Evolutionary conservation across 2,797 vertebrate genomes (phyloP).

Genomic region (Xyrichtys novacula): DNA sequence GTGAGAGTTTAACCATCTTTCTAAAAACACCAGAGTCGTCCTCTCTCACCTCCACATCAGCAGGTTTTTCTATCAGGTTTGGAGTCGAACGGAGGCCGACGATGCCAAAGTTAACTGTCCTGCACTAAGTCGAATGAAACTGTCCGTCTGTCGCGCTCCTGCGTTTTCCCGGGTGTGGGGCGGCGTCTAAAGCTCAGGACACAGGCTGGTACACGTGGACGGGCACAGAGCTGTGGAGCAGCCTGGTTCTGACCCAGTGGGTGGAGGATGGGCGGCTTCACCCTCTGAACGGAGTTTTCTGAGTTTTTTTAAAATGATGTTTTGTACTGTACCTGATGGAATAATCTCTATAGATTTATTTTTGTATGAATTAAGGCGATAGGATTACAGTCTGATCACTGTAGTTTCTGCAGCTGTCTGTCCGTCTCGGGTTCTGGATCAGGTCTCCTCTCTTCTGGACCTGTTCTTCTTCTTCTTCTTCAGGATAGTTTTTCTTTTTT

Average conservation of each 20-base stretch:
- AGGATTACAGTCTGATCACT: constrained; percentile 79
- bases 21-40: background rate
- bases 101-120: constrained; percentile 59
- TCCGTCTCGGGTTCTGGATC: constrained; percentile 41
- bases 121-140: constrained; percentile 32
- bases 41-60: background rate
- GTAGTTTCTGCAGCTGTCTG: constrained; percentile 66
- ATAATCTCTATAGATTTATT: constrained; percentile 81
- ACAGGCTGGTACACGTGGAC: constrained; percentile 33
- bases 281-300: constrained; percentile 52
- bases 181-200: constrained; percentile 61
- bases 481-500: constrained; percentile 45
- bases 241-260: constrained; percentile 27
- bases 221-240: constrained; percentile 22
- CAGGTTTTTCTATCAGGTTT: constrained; percentile 23
- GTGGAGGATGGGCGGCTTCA: constrained; percentile 43
- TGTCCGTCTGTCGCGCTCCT: constrained; percentile 18
- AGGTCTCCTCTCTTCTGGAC: constrained; percentile 41
- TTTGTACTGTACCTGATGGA: constrained; percentile 74
- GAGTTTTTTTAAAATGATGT: constrained; percentile 52
- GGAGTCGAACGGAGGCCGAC: constrained; percentile 34
- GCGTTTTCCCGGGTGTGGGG: constrained; percentile 36
- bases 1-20: constrained; percentile 5
- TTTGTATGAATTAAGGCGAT: constrained; percentile 79
- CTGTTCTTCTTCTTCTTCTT: constrained; percentile 50